Conservation (phyloP, 2,797 vertebrate genomes). For the Octomys mimax region DNA sequence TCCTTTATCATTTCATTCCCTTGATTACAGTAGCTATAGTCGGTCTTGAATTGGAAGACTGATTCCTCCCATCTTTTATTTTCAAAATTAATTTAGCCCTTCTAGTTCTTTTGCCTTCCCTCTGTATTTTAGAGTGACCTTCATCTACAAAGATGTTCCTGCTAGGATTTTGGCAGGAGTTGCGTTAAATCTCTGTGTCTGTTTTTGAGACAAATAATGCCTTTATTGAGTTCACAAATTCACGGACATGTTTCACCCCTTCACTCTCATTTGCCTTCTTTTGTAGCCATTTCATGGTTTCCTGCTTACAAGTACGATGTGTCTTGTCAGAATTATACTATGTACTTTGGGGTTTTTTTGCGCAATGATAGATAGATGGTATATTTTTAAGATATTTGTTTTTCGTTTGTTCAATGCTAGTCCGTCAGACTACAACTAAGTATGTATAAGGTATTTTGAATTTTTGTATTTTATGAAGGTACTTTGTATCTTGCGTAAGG, state of each 20-base stretch:
- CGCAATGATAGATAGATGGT: not conserved
- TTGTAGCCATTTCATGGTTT: conserved; percentile 5
- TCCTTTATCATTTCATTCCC: not conserved
- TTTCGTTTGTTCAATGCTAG: not conserved
- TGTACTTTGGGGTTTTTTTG: not conserved
- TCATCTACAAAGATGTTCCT: not conserved
- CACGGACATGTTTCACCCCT: not conserved
- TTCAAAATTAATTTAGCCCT: not conserved
- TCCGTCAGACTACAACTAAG: not conserved
- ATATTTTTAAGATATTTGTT: not conserved
- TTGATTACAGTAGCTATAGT: not conserved
- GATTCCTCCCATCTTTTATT: not conserved
- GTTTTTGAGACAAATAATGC: not conserved
- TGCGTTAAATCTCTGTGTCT: not conserved
- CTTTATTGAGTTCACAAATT: not conserved
- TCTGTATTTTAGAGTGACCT: not conserved
- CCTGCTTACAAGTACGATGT: not conserved
- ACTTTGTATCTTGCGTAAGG: no score
- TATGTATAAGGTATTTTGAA: not conserved
- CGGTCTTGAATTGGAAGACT: not conserved
- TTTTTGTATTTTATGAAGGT: no score
- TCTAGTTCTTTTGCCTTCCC: not conserved
- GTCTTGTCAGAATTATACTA: not conserved
- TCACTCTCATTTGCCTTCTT: not conserved
- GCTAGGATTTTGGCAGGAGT: not conserved